Evolutionary conservation across 2,888 invertebrate species (phyloP), one percentile per base, ranked within the genome.

Genomic region (Cephonodes hylas): DNA sequence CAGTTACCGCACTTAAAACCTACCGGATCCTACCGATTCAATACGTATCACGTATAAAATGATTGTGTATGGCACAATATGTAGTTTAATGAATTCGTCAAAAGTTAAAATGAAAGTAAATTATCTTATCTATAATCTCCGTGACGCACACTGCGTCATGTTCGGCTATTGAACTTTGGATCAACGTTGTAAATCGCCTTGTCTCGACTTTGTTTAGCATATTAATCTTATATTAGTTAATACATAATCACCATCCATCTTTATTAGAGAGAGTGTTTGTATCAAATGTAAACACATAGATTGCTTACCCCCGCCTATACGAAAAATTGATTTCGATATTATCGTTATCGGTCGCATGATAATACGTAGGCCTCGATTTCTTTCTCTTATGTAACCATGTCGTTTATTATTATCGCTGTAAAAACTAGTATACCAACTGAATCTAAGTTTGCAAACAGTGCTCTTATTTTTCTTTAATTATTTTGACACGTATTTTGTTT

Each of bases 131-230:
- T 56, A 45, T 18, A 38, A 45, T 25, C 38, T 34, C n/a, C 59
- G 61, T 72, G 74, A 79, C 79, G 77, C 53, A 64, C 66, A 42
- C 65, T 61, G 75, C 79, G 81, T 80, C 80, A 81, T 66, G 59
- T 58, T 63, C 66, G 76, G 73, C 64, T 81, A 72, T 77, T 79
- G 77, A 81, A 81, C 79, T 70, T 73, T 63, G 63, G 74, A 71
- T 79, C 68, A 74, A 59, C 65, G 67, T 66, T 48, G 70, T 73
- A 75, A 74, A 77, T 76, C 74, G 38, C 25, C 65, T 69, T 62
- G 59, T 66, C 66, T 65, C 42, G 61, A 63, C 63, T 64, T 62
- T 67, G 66, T 70, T 67, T 69, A 71, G 72, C 69, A 65, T 65
- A 71, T 70, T 80, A 72, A 79, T 75, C 75, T 71, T 60, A 53